Conservation (phyloP, 2,797 vertebrate species). For the Microcaecilia unicolor region DNA sequence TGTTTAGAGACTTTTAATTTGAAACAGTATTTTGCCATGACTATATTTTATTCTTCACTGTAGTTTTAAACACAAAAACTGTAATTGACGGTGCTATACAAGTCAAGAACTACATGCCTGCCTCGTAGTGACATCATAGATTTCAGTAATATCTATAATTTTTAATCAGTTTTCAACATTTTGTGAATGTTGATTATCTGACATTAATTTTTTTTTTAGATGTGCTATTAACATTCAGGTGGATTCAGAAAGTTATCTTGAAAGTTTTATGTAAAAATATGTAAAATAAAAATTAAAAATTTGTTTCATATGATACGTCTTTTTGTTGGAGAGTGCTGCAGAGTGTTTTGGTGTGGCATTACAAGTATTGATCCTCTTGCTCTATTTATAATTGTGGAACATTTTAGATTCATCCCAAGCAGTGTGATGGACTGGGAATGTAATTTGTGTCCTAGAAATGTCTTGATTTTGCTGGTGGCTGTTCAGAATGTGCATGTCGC, state of each 20-base stretch:
- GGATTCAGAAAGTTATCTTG: constrained; percentile 85
- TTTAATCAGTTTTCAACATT: constrained; percentile 88
- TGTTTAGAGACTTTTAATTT: constrained; percentile 74
- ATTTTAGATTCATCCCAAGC: too few relatives aligned
- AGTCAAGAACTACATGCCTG: constrained; percentile 87
- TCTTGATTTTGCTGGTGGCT: too few relatives aligned
- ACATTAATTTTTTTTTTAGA: constrained; percentile 83
- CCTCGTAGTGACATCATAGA: constrained; percentile 92
- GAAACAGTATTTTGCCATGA: constrained; percentile 78
- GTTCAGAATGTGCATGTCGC: too few relatives aligned
- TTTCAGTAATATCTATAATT: constrained; percentile 78
- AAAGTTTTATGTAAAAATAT: constrained; percentile 98
- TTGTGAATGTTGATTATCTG: constrained; percentile 95
- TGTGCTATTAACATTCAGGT: constrained; percentile 89
- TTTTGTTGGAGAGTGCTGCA: constrained; percentile 35
- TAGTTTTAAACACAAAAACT: constrained; percentile 85
- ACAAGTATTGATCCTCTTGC: too few relatives aligned
- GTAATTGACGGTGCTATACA: constrained; percentile 95
- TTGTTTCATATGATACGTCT: constrained; percentile 85
- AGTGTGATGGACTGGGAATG: too few relatives aligned
- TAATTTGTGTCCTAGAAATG: too few relatives aligned
- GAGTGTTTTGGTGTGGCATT: too few relatives aligned
- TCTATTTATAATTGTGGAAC: too few relatives aligned
- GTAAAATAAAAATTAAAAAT: constrained; percentile 97
- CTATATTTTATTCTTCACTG: constrained; percentile 85